Base-by-base conservation (phyloP, 2,888 invertebrate genomes). In the Andrena praecox region DNA sequence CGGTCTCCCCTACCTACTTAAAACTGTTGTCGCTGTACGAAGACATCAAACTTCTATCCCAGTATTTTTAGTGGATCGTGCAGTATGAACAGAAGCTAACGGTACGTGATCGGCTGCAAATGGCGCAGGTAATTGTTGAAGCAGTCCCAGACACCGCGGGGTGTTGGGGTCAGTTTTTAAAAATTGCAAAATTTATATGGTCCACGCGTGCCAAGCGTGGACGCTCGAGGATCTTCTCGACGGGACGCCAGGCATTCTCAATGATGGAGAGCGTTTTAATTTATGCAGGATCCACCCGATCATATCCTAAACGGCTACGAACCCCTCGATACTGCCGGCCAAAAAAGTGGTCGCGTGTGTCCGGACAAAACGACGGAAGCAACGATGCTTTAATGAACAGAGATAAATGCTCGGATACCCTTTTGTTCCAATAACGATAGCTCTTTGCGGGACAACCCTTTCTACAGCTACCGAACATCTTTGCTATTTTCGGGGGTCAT, bases 141-240 rank as follows among this genome's bases (percentile, higher is more conserved):
- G 5, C 16, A 48, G 24, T 60, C 42, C 10, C 12, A 12, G 10
- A 24, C 48, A 12, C 35, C n/a, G 33, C 60, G n/a, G 52, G 33
- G 33, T 74, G 31, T 64, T 29, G 27, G 88, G 90, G 91, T 87
- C 74, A 79, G 78, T 84, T 91, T 91, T 91, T 88, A 90, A 91
- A 91, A 90, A 89, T 86, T 69, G 83, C 80, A 84, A 91, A 92
- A 92, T 91, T 90, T 91, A 91, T 91, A 89, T 87, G 88, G 79
- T 79, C 35, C 80, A 88, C 90, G 92, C 92, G 92, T 93, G 92
- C 89, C 90, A 76, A 64, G 72, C 48, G 78, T 71, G 78, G 73
- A 80, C 72, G 81, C 35, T 24, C 62, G 79, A 87, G 92, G 92
- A 92, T 92, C 89, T 90, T 92, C 91, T 20, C 92, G 24, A 77